Evolutionary conservation across 2,888 invertebrate genomes (phyloP), one percentile per base, ranked within the genome.

Genomic region (Ceramica pisi): DNA sequence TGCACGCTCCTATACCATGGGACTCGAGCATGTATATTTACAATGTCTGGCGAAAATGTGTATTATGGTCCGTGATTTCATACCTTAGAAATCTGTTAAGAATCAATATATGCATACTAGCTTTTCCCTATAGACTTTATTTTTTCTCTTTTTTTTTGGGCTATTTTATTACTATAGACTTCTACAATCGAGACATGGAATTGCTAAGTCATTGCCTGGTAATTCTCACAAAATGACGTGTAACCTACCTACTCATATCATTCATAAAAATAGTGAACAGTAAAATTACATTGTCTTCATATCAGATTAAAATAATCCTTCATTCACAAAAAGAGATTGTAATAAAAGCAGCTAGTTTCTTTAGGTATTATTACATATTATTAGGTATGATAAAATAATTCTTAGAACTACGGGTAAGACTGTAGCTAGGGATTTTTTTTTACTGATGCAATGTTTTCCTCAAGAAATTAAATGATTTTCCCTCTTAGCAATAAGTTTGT

Each of bases 371-470:
- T 41, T 41, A 14, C 7, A 6, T 38, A 14, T 41, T 38, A 51
- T 19, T 26, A 53, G 53, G 53, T 26, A 53, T 16, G 26, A 53
- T 26, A 4, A 26, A 8, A 16, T 19, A 38, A 10, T 75, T 70
- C 63, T 76, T 38, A 60, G 63, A 41, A 75, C 2, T 41, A 41
- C 41, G 41, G 14, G 41, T 41, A 41, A 50, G 2, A 14, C 4
- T 51, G 31, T n/a, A 21, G 44, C 4, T 12, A 12, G 19, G 6
- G 0, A 26, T 53, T 16, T n/a, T 64, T 67, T 64, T 67, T 77
- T 77, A 77, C 77, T 77, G 38, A 0, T 55, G 7, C 16, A 38
- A 51, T 48, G 14, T 64, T 77, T 71, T 78, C 72, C 67, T 64
- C 23, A 31, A 16, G 38, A 38, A 38, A 38, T 38, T 8, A 38